phyloP scores from a whole-genome alignment of 2,888 invertebrate species.

The Eulithis prunata region DNA sequence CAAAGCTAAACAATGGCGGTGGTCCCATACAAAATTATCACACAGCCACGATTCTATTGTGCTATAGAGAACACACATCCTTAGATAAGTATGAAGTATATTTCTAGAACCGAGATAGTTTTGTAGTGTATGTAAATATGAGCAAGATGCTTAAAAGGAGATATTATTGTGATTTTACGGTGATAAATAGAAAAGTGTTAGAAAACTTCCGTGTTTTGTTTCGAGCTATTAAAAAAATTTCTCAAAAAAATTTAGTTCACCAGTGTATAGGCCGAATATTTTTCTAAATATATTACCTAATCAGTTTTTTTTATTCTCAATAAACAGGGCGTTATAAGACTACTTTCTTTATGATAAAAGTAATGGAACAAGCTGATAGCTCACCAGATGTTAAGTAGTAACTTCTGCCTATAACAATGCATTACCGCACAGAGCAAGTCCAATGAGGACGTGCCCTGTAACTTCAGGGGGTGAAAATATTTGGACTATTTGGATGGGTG shows the following conservation, averaged over 20 bases:
- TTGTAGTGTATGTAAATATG: conserved; percentile 65
- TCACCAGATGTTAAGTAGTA: no score
- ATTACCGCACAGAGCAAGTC: no score
- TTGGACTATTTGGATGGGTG: no score
- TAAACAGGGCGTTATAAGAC: no score
- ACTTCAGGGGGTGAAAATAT: no score
- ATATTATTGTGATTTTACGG: conserved; percentile 22
- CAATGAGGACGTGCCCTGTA: no score
- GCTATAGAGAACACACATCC: conserved; percentile 47
- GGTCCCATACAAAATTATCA: conserved; percentile 62
- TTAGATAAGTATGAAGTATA: conserved; percentile 53
- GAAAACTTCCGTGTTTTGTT: conserved; percentile 4
- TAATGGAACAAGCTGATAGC: no score
- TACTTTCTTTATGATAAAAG: no score
- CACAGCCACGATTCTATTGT: conserved; percentile 56
- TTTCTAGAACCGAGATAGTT: conserved; percentile 58
- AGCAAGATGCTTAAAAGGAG: conserved; percentile 47
- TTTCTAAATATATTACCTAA: no score
- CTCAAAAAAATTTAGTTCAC: not conserved
- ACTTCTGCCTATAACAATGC: no score
- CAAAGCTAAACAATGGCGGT: conserved; percentile 64
- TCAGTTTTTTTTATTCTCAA: no score
- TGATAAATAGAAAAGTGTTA: conserved; percentile 11
- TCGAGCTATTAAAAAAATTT: not conserved
- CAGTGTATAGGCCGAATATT: not conserved